Evolutionary conservation across 2,113 vertebrate species (phyloP).

Genomic region (Ictidomys tridecemlineatus): DNA sequence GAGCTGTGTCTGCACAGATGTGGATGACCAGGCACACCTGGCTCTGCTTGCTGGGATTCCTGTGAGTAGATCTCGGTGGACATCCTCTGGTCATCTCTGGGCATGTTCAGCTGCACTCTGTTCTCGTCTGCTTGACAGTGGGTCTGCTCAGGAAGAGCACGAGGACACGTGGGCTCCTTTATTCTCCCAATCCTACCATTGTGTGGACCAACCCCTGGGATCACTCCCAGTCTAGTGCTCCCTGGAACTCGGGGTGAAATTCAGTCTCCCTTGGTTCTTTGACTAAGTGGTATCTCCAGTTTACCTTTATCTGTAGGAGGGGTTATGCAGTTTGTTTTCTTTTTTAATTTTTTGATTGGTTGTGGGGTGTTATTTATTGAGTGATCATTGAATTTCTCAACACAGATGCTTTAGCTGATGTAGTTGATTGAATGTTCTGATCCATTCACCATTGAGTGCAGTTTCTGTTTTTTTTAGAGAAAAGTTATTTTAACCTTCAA

Average conservation of each 20-base stretch:
- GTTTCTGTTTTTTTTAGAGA: neutral
- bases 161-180: neutral
- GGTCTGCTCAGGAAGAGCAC: neutral
- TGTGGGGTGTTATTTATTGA: neutral
- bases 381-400: neutral
- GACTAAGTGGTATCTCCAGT: neutral
- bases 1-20: neutral
- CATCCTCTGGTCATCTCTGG: neutral
- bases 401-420: neutral
- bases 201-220: fast-evolving
- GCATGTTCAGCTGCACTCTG: no score
- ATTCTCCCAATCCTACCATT: neutral
- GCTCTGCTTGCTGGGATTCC: neutral
- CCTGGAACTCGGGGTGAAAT: no score
- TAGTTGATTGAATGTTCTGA: neutral
- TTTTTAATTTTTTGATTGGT: neutral
- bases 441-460: neutral
- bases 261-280: neutral
- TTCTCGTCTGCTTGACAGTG: neutral
- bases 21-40: neutral
- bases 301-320: neutral
- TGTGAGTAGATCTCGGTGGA: no score
- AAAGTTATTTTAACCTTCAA: neutral
- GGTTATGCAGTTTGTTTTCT: neutral
- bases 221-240: neutral